Evolutionary conservation across 1,140 invertebrate genomes (phyloP).

Genomic region (Homalodisca vitripennis): DNA sequence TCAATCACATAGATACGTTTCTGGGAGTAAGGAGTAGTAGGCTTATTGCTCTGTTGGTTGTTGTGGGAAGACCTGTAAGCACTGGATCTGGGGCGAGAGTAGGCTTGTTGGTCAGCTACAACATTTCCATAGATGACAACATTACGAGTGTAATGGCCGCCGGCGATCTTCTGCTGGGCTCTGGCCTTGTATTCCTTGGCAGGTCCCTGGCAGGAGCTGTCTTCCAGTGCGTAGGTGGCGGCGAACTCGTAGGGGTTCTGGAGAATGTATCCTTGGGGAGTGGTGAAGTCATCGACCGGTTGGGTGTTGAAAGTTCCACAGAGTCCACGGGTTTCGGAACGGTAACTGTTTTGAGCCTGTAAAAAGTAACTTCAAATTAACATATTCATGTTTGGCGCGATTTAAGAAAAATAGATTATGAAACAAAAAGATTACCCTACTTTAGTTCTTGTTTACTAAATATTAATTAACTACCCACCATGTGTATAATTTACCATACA

Average conservation of each 20-base stretch:
- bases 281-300: constrained; percentile 54
- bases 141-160: neutral
- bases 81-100: constrained; percentile 35
- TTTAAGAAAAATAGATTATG: too few relatives aligned
- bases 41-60: constrained; percentile 38
- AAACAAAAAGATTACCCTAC: too few relatives aligned
- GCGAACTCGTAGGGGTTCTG: constrained; percentile 53
- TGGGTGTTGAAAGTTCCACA: constrained; percentile 63
- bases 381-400: too few relatives aligned
- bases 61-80: neutral
- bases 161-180: constrained; percentile 32
- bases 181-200: constrained; percentile 44
- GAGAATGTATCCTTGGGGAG: constrained; percentile 56
- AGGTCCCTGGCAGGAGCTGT: constrained; percentile 48
- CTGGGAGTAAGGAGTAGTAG: constrained; percentile 7
- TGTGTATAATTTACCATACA: too few relatives aligned
- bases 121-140: neutral
- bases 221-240: constrained; percentile 55
- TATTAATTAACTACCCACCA: too few relatives aligned
- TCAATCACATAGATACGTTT: constrained; percentile 22
- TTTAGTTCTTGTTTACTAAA: too few relatives aligned
- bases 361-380: too few relatives aligned
- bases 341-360: constrained; percentile 48
- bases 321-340: constrained; percentile 57
- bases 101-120: neutral